A percentile compares a stretch with the other conserved stretches of the same genome.
Conservation (phyloP, 1,140 invertebrate species). For the Sycophaga agraensis region DNA sequence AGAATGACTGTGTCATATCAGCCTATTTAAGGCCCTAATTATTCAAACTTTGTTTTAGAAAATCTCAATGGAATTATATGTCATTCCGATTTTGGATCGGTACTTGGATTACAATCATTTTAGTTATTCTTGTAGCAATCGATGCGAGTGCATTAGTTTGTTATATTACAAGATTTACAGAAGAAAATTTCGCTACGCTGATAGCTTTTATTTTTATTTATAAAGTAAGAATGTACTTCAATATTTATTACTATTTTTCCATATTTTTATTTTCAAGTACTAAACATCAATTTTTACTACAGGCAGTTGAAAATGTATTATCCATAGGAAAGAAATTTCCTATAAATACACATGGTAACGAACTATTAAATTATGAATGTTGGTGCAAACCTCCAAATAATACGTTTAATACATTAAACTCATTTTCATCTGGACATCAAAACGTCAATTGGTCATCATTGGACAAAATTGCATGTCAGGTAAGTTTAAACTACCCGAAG, state of each 20-base stretch:
- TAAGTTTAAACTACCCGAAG: no score
- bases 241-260: no score
- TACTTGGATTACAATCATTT: slow-evolving; percentile 86
- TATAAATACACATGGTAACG: slow-evolving; percentile 65
- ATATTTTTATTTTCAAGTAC: background rate
- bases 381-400: slow-evolving; percentile 62
- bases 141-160: slow-evolving; percentile 98
- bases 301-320: slow-evolving; percentile 84
- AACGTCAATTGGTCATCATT: slow-evolving; percentile 63
- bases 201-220: slow-evolving; percentile 99
- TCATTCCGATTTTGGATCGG: slow-evolving; percentile 95
- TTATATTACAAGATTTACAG: slow-evolving; percentile 98
- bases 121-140: slow-evolving; percentile 87
- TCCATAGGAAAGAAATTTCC: slow-evolving; percentile 82
- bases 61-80: slow-evolving; percentile 81
- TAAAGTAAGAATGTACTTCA: slow-evolving; percentile 67
- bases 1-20: background rate
- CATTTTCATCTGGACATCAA: slow-evolving; percentile 44
- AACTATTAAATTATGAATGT: slow-evolving; percentile 63
- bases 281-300: slow-evolving; percentile 10
- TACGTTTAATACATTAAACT: slow-evolving; percentile 26
- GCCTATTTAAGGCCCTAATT: background rate
- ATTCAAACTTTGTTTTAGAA: slow-evolving; percentile 10
- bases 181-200: slow-evolving; percentile 98
- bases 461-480: slow-evolving; percentile 67